phyloP scores from a whole-genome alignment of 64 coral and sea anemone genomes.

The Montipora capricornis region DNA sequence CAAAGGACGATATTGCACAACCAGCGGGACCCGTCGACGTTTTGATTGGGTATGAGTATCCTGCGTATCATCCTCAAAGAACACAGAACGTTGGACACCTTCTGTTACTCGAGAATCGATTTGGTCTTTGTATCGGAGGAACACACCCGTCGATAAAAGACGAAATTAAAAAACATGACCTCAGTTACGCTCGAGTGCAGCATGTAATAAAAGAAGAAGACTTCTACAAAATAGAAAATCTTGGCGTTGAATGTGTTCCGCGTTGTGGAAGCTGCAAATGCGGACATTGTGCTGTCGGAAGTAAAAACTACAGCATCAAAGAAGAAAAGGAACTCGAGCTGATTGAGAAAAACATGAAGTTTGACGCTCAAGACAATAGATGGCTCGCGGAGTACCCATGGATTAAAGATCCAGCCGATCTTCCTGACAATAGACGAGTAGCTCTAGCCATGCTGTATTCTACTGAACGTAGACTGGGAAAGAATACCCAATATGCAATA shows the following conservation, averaged over 20 bases:
- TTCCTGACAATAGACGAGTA: slow-evolving; percentile 14
- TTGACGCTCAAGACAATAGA: slow-evolving; percentile 7
- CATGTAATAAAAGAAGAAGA: too few species aligned
- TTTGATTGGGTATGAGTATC: slow-evolving; percentile 67
- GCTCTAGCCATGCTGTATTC: slow-evolving; percentile 17
- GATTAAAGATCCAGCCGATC: neutral
- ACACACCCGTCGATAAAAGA: slow-evolving; percentile 38
- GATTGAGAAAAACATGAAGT: slow-evolving; percentile 18
- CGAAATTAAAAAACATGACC: too few species aligned
- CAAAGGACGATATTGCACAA: slow-evolving; percentile 1
- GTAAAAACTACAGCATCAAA: too few species aligned
- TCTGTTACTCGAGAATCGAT: slow-evolving; percentile 51
- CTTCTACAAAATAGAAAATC: too few species aligned
- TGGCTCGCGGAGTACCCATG: slow-evolving; percentile 44
- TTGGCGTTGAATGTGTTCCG: too few species aligned
- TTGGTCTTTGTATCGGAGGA: slow-evolving; percentile 76
- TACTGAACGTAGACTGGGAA: slow-evolving; percentile 23
- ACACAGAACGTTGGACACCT: slow-evolving; percentile 42
- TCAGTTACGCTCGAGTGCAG: too few species aligned
- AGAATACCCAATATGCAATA: slow-evolving; percentile 17
- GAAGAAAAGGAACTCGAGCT: too few species aligned
- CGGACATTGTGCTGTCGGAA: too few species aligned
- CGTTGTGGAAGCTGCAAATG: too few species aligned
- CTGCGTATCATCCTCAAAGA: neutral
- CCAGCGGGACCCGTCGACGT: slow-evolving; percentile 35